A percentile compares a stretch with the other conserved stretches of the same genome.
Evolutionary conservation across 1,140 invertebrate genomes (phyloP).

Genomic region (Dufourea novaeangliae): DNA sequence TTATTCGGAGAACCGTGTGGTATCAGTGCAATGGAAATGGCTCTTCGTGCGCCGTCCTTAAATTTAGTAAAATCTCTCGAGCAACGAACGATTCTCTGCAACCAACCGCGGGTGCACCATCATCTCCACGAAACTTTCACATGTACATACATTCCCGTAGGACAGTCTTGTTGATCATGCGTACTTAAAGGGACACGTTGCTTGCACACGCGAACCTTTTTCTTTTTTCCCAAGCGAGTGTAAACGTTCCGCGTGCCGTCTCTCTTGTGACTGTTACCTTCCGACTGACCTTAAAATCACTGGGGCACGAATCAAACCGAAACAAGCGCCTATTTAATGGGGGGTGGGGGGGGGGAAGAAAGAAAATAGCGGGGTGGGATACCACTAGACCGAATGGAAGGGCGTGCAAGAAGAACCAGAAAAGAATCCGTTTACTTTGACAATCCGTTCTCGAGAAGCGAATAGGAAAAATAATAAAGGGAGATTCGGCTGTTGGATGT

Average conservation of each 20-base stretch:
- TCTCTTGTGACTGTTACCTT: constrained; percentile 24
- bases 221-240: neutral
- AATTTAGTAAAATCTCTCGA: too few species aligned
- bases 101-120: constrained; percentile 14
- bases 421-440: constrained; percentile 50
- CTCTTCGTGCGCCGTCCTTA: too few species aligned
- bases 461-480: neutral
- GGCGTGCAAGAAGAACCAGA: neutral
- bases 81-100: neutral
- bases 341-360: too few species aligned
- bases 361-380: constrained; percentile 8
- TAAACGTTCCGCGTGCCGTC: constrained; percentile 27
- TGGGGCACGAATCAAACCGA: neutral
- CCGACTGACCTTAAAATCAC: constrained; percentile 6
- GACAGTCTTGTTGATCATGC: constrained; percentile 16
- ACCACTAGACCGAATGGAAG: neutral
- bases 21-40: too few species aligned
- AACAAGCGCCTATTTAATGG: constrained; percentile 2
- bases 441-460: constrained; percentile 51
- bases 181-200: neutral
- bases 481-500: neutral
- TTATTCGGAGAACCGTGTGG: too few species aligned
- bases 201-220: constrained; percentile 16
- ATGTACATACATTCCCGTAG: constrained; percentile 13
- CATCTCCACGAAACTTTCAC: neutral